Evolutionary conservation across 2,888 invertebrate genomes (phyloP), one percentile per base, ranked within the genome.

Genomic region (Trissoscelio sp.): DNA sequence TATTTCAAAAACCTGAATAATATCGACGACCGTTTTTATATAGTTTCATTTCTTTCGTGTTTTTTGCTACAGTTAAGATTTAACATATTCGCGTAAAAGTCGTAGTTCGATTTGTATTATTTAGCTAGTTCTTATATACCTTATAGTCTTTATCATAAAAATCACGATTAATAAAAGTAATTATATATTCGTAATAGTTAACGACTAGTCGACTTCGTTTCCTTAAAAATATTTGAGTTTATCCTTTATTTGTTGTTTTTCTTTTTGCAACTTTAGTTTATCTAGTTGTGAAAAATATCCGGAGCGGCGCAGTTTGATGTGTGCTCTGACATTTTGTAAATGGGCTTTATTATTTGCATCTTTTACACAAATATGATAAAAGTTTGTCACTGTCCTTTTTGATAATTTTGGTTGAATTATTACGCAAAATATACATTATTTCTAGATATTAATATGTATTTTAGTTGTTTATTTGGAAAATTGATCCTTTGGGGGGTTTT

Each of bases 391-490:
- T 14, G 22, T 53, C n/a, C 1, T 28, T 66, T 34, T 55, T 18
- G 18, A 51, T 42, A n/a, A 34, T 55, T 42, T 37, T 11, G 16
- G 39, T 55, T 42, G 20, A 28, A 42, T 42, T 42, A 57, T 46
- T 57, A 20, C 34, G 69, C 57, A 69, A 69, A 69, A 46, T 69
- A 69, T 57, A 69, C 46, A 16, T 44, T 69, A 57, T 42, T 44
- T 11, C 31, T 69, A 69, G 37, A 51, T 66, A 66, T 39, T 14
- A 42, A 42, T 24, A 67, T 67, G 39, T 53, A 55, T 46, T 46
- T 24, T 42, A 14, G 11, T 12, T 42, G 12, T 14, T 20, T 20
- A 58, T n/a, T 24, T 42, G 42, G 42, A 58, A 62, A 67, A 55
- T 55, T 67, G 39, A 31, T 67, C 28, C n/a, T 53, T 55, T 28